phyloP scores from a whole-genome alignment of 1,140 invertebrate species.

The Paraescarpia echinospica region DNA sequence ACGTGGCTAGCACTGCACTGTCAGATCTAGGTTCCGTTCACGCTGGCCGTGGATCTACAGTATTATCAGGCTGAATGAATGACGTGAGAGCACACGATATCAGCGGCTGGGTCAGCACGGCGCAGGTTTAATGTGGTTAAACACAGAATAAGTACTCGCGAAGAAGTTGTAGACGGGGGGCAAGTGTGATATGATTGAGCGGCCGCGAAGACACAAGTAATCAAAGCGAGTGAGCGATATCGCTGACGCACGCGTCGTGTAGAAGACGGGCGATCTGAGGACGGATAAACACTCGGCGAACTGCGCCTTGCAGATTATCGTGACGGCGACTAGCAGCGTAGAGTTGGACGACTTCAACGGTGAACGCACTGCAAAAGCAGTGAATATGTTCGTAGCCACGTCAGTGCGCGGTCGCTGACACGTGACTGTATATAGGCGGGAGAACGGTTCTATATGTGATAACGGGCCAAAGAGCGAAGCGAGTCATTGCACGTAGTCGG shows the following conservation, averaged over 20 bases:
- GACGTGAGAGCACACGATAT: not conserved
- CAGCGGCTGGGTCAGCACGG: not conserved
- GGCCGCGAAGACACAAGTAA: not conserved
- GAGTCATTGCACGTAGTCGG: not conserved
- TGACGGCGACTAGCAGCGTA: not conserved
- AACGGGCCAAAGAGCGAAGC: not conserved
- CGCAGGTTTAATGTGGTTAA: slow-evolving; percentile 5
- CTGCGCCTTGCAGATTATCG: not conserved
- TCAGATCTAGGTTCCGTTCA: not conserved
- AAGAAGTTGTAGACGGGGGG: not conserved
- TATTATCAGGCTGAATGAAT: not conserved
- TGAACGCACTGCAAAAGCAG: not conserved
- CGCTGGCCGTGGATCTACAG: not conserved
- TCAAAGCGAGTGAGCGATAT: not conserved
- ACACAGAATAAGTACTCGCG: not conserved
- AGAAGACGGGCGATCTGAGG: not conserved
- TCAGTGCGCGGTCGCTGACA: not conserved
- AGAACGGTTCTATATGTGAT: not conserved
- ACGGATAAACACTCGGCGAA: not conserved
- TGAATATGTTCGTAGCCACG: not conserved
- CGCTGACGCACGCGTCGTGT: not conserved
- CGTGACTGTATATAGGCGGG: not conserved
- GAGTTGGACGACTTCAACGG: not conserved
- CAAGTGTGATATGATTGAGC: not conserved
- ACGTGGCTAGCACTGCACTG: not conserved